phyloP scores from a whole-genome alignment of 2,113 vertebrate genomes.

The Ceyx melanurus region DNA sequence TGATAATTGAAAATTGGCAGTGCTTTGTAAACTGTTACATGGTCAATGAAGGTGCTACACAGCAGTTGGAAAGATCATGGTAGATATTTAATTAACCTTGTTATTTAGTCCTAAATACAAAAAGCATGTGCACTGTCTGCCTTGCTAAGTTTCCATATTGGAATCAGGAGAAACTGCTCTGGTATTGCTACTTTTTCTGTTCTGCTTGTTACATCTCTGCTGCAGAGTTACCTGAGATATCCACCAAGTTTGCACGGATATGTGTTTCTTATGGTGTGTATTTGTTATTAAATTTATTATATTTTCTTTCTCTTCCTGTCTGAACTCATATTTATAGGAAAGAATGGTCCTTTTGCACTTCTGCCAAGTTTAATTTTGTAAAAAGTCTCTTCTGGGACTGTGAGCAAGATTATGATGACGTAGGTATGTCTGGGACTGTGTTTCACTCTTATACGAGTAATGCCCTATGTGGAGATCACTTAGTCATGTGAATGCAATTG shows the following conservation, averaged over 20 bases:
- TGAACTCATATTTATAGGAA: background rate
- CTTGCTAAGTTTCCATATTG: background rate
- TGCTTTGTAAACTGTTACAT: background rate
- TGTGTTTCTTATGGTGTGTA: background rate
- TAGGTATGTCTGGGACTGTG: background rate
- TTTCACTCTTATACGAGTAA: background rate
- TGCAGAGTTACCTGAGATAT: slow-evolving; percentile 21
- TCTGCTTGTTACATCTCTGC: background rate
- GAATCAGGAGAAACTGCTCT: background rate
- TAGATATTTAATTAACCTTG: background rate
- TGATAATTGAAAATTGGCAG: background rate
- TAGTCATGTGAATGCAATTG: background rate
- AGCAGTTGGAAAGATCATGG: background rate
- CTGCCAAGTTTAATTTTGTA: background rate
- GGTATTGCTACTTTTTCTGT: background rate
- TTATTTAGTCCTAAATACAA: slow-evolving; percentile 22
- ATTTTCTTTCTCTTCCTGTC: background rate
- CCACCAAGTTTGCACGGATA: background rate
- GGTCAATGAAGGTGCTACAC: background rate
- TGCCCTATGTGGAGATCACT: background rate
- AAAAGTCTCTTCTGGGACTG: background rate
- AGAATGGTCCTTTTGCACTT: background rate
- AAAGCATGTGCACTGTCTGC: background rate
- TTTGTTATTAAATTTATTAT: slow-evolving; percentile 24
- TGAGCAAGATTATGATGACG: background rate